These are phyloP conservation scores for Mythimna vitellina DNA, from an alignment of 2,888 invertebrate species.

Conservation along the genomic window DNA sequence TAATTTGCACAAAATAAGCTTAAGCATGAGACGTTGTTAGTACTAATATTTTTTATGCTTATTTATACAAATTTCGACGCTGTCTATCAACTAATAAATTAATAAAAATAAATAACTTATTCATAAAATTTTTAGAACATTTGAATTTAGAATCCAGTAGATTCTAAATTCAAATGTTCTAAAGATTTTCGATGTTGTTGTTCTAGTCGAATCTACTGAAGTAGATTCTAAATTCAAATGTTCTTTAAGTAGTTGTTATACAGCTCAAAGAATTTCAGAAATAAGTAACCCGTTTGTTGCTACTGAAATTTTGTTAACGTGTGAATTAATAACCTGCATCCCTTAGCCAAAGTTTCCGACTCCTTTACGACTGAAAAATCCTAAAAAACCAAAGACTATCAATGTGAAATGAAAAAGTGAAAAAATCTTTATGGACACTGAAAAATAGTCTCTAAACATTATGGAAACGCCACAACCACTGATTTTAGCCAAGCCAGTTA, in stretches of 20 bases:
- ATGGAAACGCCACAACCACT: slow-evolving; percentile 47
- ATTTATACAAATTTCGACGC: background rate
- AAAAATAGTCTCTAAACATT: slow-evolving; percentile 10
- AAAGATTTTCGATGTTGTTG: too few species aligned
- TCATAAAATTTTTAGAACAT: background rate
- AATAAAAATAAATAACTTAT: too few species aligned
- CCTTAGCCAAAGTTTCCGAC: slow-evolving; percentile 5
- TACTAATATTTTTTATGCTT: slow-evolving; percentile 33
- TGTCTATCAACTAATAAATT: background rate
- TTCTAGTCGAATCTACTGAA: too few species aligned
- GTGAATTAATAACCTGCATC: slow-evolving; percentile 19
- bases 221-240: background rate
- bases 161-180: too few species aligned
- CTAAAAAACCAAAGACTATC: background rate
- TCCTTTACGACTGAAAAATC: slow-evolving; percentile 19
- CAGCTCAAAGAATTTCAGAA: background rate
- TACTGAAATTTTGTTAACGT: slow-evolving; percentile 12
- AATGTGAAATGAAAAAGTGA: slow-evolving; percentile 28
- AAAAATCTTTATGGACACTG: background rate
- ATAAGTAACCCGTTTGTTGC: background rate
- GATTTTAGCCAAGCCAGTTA: slow-evolving; percentile 42
- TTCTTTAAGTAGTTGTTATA: background rate
- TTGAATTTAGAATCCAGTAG: too few species aligned
- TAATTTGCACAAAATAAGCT: slow-evolving; percentile 34
- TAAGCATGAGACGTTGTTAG: slow-evolving; percentile 45